Conservation (phyloP, 2,113 vertebrate species). For the Sapajus apella region DNA sequence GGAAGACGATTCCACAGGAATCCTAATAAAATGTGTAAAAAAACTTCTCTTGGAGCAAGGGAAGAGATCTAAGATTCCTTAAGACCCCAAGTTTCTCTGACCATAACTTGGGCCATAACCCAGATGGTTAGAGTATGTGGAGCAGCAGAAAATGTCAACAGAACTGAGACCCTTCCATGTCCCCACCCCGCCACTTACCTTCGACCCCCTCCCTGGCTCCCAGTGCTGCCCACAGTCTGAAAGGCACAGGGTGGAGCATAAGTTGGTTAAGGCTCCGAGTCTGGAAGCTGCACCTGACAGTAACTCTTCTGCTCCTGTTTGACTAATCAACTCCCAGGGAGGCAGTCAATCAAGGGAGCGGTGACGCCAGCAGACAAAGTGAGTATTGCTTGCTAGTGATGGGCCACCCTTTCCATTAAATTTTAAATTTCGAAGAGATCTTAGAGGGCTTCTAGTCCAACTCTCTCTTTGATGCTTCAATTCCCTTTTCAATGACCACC, state of each 20-base stretch:
- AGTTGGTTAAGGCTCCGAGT: too few species aligned
- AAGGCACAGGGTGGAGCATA: background rate
- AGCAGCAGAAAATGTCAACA: background rate
- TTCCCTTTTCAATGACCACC: background rate
- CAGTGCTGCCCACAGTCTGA: background rate
- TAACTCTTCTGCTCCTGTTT: background rate
- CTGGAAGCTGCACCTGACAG: background rate
- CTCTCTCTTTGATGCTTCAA: background rate
- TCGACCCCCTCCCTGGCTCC: background rate
- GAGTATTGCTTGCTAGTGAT: background rate
- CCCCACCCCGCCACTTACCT: too few species aligned
- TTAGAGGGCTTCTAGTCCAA: background rate
- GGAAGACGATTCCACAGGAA: background rate
- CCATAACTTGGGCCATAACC: background rate
- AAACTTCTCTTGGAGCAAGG: background rate
- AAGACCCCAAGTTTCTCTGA: background rate
- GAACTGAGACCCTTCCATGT: background rate
- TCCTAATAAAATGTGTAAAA: background rate
- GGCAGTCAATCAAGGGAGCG: background rate
- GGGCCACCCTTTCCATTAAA: background rate
- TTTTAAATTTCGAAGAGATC: background rate
- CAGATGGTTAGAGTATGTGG: background rate
- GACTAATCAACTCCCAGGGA: background rate
- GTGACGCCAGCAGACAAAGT: background rate
- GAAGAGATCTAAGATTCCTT: background rate